These are phyloP conservation scores for Pseudoips prasinana DNA, from an alignment of 2,888 invertebrate species.

Conservation along the genomic window DNA sequence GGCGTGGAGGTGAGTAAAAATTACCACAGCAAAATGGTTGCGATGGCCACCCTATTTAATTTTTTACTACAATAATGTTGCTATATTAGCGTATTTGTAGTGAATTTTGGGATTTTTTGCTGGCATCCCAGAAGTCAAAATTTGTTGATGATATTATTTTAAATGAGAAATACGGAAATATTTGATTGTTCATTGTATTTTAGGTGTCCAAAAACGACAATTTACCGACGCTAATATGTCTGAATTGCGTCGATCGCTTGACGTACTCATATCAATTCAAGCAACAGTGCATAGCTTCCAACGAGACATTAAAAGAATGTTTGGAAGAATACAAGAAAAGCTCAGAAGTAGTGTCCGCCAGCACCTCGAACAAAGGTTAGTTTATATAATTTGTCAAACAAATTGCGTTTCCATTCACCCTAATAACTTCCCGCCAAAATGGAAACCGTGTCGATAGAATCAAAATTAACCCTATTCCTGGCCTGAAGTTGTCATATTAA, in stretches of 20 bases:
- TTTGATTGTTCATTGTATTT: constrained; percentile 29
- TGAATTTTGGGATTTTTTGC: constrained; percentile 61
- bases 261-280: constrained; percentile 76
- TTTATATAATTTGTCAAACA: too few relatives aligned
- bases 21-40: constrained; percentile 77
- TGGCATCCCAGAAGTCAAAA: constrained; percentile 65
- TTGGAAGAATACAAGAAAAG: constrained; percentile 71
- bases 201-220: constrained; percentile 72
- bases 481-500: too few relatives aligned
- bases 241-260: constrained; percentile 74
- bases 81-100: constrained; percentile 69
- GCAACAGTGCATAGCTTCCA: constrained; percentile 73
- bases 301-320: constrained; percentile 75
- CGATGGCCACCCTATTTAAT: constrained; percentile 78
- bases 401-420: too few relatives aligned
- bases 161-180: constrained; percentile 4
- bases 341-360: constrained; percentile 54
- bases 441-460: too few relatives aligned
- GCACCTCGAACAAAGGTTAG: constrained; percentile 51
- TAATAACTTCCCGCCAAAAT: constrained; percentile 24
- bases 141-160: constrained; percentile 9
- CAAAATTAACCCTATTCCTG: too few relatives aligned
- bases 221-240: constrained; percentile 74
- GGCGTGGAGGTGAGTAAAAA: constrained; percentile 77
- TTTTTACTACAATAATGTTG: constrained; percentile 78